Evolutionary conservation across 2,888 invertebrate genomes (phyloP).

Genomic region (Amorpha juglandis): DNA sequence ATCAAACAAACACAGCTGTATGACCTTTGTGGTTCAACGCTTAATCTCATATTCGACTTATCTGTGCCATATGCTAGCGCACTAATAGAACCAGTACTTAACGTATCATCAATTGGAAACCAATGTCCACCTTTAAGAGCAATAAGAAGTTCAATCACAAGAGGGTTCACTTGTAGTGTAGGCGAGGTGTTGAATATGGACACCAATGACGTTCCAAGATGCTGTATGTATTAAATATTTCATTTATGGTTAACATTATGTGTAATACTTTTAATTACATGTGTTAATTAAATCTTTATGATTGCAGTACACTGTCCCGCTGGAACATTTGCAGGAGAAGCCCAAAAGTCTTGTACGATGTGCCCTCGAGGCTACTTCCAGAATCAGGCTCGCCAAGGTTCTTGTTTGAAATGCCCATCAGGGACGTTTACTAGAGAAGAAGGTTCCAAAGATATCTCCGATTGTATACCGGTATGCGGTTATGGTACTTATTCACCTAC

Average conservation of each 20-base stretch:
- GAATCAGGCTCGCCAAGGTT: conserved; percentile 94
- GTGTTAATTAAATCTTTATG: conserved; percentile 29
- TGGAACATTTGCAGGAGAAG: conserved; percentile 95
- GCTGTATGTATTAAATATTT: conserved; percentile 86
- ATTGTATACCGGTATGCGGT: conserved; percentile 97
- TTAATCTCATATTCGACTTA: conserved; percentile 96
- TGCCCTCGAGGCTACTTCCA: conserved; percentile 97
- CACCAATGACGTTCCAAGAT: conserved; percentile 95
- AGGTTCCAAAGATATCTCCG: conserved; percentile 93
- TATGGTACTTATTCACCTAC: conserved; percentile 98
- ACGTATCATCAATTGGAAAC: conserved; percentile 95
- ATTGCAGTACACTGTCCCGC: conserved; percentile 96
- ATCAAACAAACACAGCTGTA: conserved; percentile 96
- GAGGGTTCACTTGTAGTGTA: conserved; percentile 96
- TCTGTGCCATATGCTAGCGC: conserved; percentile 96
- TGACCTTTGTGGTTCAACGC: conserved; percentile 96
- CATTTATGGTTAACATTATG: conserved; percentile 7
- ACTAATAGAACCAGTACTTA: conserved; percentile 93
- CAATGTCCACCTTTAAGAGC: conserved; percentile 96
- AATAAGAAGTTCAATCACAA: conserved; percentile 90
- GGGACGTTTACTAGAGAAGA: conserved; percentile 97
- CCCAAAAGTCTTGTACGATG: conserved; percentile 95
- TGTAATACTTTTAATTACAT: conserved; percentile 18
- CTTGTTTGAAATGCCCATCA: conserved; percentile 94
- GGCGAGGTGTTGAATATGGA: conserved; percentile 98